Conservation (phyloP, 2,113 vertebrate genomes). For the Tauraco erythrolophus region DNA sequence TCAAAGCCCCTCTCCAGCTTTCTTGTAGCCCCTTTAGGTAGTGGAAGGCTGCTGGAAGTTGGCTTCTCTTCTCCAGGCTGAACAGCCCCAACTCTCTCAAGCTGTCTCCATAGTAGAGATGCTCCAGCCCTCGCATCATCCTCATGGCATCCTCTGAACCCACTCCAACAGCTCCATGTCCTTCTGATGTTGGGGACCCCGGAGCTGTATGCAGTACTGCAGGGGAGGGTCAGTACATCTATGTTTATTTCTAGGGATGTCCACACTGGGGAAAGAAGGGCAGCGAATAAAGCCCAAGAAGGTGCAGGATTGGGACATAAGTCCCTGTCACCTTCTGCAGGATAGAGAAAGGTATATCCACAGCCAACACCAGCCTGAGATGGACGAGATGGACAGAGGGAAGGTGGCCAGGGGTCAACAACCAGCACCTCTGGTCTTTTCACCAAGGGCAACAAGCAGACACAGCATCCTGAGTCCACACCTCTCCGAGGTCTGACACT, state of each 20-base stretch:
- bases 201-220: too few relatives aligned
- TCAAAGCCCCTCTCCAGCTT: too few relatives aligned
- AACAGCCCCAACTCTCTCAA: too few relatives aligned
- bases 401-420: not conserved
- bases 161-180: too few relatives aligned
- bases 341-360: not conserved
- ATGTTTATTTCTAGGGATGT: rapidly evolving
- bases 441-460: not conserved
- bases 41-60: too few relatives aligned
- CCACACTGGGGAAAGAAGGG: rapidly evolving
- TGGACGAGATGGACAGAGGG: rapidly evolving
- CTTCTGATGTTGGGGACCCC: too few relatives aligned
- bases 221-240: too few relatives aligned
- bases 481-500: not conserved
- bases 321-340: not conserved
- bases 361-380: not conserved
- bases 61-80: too few relatives aligned
- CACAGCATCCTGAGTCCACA: rapidly evolving
- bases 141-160: too few relatives aligned
- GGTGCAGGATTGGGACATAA: not conserved
- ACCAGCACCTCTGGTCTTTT: not conserved
- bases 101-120: too few relatives aligned
- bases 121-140: too few relatives aligned
- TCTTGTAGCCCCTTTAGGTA: too few relatives aligned
- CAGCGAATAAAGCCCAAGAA: not conserved